Percentiles rank a stretch among this genome's conserved stretches.
Evolutionary conservation across 2,113 vertebrate species (phyloP).

Genomic region (Python bivittatus): DNA sequence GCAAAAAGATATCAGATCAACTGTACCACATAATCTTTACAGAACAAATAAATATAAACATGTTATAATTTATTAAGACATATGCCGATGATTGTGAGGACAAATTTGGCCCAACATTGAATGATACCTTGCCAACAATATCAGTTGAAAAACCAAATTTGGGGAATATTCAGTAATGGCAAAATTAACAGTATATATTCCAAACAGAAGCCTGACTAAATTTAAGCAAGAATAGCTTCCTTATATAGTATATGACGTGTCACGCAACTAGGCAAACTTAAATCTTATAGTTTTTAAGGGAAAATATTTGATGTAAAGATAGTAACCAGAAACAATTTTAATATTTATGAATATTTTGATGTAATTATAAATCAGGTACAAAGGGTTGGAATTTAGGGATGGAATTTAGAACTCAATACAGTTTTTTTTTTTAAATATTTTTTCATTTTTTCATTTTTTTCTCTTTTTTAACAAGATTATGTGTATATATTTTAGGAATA

Average conservation of each 20-base stretch:
- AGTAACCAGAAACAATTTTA: background rate
- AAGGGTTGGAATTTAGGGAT: background rate
- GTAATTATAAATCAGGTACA: background rate
- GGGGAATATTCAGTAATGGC: background rate
- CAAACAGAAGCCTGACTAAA: background rate
- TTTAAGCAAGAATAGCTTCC: background rate
- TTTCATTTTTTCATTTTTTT: background rate
- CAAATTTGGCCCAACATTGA: background rate
- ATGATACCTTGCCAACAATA: background rate
- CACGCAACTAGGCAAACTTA: background rate
- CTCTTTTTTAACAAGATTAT: background rate
- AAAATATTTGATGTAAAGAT: background rate
- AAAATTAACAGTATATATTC: background rate
- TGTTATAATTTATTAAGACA: background rate
- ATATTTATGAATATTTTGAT: background rate
- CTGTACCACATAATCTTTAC: background rate
- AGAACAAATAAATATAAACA: background rate
- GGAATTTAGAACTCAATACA: background rate
- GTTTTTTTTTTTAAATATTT: background rate
- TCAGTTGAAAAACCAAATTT: background rate
- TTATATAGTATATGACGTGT: background rate
- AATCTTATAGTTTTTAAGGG: background rate
- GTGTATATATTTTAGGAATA: background rate
- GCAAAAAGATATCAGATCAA: background rate
- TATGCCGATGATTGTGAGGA: background rate